Evolutionary conservation across 2,113 vertebrate species (phyloP).

Genomic region (Ctenodactylus gundi): DNA sequence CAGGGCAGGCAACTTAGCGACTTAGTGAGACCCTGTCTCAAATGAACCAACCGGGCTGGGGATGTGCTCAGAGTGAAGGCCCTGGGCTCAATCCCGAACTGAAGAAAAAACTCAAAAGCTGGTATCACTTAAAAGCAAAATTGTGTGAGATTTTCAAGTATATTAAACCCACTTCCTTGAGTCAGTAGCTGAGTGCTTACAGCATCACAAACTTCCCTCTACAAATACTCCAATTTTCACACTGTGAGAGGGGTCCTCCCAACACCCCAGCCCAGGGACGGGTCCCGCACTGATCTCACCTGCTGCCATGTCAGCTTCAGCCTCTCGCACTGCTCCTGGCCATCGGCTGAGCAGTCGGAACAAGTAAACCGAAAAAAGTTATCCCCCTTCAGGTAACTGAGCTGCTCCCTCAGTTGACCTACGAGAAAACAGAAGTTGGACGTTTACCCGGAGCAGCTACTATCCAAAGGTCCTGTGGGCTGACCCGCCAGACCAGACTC

Average conservation of each 20-base stretch:
- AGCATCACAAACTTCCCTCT: neutral
- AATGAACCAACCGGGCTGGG: no score
- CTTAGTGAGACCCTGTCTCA: no score
- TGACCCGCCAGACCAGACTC: neutral
- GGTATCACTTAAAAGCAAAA: conserved; percentile 7
- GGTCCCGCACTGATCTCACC: no score
- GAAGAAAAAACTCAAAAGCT: neutral
- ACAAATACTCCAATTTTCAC: neutral
- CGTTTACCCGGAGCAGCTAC: neutral
- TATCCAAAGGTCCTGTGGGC: neutral
- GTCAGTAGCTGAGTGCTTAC: neutral
- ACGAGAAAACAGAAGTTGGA: conserved; percentile 69
- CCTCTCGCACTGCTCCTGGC: conserved; percentile 95
- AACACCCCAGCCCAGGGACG: no score
- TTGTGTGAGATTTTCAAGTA: neutral
- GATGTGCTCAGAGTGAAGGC: neutral
- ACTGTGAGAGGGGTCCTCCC: neutral
- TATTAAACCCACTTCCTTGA: neutral
- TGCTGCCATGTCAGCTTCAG: conserved; percentile 97
- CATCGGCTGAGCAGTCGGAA: conserved; percentile 91
- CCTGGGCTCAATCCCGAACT: neutral
- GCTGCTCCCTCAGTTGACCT: conserved; percentile 94
- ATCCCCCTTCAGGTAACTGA: conserved; percentile 98
- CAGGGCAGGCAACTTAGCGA: neutral
- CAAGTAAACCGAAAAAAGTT: conserved; percentile 98